Percentiles rank a stretch among this genome's conserved stretches.
Conservation (phyloP, 2,113 vertebrate genomes). For the Siphamia tubifer region DNA sequence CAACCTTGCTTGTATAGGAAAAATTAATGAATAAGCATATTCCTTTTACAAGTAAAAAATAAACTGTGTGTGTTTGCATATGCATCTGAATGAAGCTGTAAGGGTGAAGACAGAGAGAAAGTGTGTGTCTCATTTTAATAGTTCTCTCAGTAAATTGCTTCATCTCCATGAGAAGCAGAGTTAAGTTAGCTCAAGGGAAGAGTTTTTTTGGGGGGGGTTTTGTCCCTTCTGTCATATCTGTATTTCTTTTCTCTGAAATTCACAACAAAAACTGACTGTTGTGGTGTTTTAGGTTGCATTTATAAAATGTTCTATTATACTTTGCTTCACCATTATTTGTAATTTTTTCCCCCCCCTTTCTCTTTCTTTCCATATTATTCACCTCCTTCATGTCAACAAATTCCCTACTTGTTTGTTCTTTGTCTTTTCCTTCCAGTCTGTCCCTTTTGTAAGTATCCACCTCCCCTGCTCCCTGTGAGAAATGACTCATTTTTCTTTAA, state of each 20-base stretch:
- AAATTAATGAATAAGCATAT: neutral
- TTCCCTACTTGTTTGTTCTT: neutral
- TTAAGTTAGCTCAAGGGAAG: slow-evolving; percentile 39
- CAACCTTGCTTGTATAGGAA: neutral
- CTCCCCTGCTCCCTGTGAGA: neutral
- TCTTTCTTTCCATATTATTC: slow-evolving; percentile 1
- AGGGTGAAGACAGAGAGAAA: neutral
- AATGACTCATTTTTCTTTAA: slow-evolving; percentile 37
- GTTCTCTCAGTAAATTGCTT: slow-evolving; percentile 54
- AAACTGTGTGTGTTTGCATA: neutral
- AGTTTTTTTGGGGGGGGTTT: slow-evolving; percentile 31
- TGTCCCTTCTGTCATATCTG: slow-evolving; percentile 14
- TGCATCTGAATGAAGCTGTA: neutral
- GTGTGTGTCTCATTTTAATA: slow-evolving; percentile 34
- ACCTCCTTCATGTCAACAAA: neutral
- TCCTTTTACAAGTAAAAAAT: slow-evolving; percentile 23
- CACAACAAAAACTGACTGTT: neutral
- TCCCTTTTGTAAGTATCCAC: slow-evolving; percentile 61
- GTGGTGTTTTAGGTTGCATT: neutral
- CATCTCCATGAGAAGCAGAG: slow-evolving; percentile 23
- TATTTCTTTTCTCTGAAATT: slow-evolving; percentile 10
- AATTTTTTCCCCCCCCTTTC: slow-evolving; percentile 6
- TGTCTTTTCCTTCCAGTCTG: slow-evolving; percentile 36
- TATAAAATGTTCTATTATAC: neutral
- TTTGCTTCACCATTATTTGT: neutral